A percentile compares a stretch with the other conserved stretches of the same genome.
These are phyloP conservation scores for Corythaeola cristata DNA, from an alignment of 2,113 vertebrate species.

Conservation along the genomic window DNA sequence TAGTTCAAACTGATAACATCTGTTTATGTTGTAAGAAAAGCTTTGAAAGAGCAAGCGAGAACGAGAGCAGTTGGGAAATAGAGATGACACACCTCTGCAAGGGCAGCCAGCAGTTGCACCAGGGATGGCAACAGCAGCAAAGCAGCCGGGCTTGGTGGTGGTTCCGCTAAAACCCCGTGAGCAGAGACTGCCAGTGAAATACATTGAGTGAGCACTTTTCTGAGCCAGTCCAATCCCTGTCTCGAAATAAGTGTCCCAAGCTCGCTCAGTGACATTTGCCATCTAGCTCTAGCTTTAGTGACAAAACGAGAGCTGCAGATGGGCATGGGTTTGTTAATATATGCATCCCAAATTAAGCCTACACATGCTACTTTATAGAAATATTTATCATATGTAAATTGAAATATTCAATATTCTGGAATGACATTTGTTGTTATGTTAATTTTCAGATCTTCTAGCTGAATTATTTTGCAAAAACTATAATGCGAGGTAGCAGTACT, in stretches of 20 bases:
- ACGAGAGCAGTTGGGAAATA: background rate
- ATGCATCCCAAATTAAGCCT: background rate
- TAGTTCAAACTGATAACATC: background rate
- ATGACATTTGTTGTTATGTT: background rate
- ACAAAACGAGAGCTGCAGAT: background rate
- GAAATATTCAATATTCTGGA: background rate
- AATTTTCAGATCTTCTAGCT: background rate
- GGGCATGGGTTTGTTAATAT: background rate
- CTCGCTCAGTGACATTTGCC: background rate
- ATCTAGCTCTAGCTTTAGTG: background rate
- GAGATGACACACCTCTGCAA: background rate
- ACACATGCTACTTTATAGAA: rapidly evolving
- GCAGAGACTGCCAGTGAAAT: background rate
- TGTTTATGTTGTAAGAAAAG: background rate
- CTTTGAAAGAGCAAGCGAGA: background rate
- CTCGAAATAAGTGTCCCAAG: background rate
- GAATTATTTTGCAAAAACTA: background rate
- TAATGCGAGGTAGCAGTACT: background rate
- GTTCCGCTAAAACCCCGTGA: background rate
- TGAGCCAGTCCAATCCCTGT: background rate
- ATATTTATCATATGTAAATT: background rate
- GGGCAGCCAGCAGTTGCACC: background rate
- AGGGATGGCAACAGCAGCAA: background rate
- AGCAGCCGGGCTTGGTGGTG: background rate
- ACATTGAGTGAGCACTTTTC: background rate